phyloP scores from a whole-genome alignment of 2,797 vertebrate species.

The Leuciscus waleckii region DNA sequence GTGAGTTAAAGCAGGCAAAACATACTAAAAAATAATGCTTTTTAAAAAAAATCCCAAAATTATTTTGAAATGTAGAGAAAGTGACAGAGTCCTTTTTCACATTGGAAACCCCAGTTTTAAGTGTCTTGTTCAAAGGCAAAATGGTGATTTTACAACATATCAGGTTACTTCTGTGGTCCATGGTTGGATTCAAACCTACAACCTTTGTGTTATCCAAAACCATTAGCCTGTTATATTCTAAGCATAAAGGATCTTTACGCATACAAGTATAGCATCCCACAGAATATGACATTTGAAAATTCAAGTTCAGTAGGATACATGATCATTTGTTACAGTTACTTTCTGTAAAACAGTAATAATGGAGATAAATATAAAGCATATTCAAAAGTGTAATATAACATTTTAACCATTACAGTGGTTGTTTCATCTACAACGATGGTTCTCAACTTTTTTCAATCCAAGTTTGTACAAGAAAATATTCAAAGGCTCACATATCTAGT shows the following conservation, averaged over 20 bases:
- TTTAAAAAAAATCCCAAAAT: neutral
- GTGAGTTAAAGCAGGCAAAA: constrained; percentile 74
- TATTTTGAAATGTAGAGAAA: neutral
- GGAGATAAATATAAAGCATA: neutral
- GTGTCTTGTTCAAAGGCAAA: neutral
- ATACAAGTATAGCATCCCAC: neutral
- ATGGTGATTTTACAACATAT: neutral
- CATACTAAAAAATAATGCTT: neutral
- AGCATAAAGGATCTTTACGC: constrained; percentile 17
- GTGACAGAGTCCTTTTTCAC: neutral
- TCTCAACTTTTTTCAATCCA: neutral
- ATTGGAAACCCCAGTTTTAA: neutral
- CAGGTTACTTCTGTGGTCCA: constrained; percentile 19
- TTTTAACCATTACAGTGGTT: neutral
- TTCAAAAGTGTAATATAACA: neutral
- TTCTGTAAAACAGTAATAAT: neutral
- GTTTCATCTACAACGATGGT: neutral
- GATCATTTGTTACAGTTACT: neutral
- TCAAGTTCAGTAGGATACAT: neutral
- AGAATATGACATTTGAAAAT: neutral
- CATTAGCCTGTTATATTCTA: neutral
- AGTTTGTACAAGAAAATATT: neutral
- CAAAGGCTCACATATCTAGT: neutral
- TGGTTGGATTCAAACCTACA: constrained; percentile 16
- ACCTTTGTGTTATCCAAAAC: constrained; percentile 11